Conservation (phyloP, 1,140 invertebrate species). For the Pantala flavescens region DNA sequence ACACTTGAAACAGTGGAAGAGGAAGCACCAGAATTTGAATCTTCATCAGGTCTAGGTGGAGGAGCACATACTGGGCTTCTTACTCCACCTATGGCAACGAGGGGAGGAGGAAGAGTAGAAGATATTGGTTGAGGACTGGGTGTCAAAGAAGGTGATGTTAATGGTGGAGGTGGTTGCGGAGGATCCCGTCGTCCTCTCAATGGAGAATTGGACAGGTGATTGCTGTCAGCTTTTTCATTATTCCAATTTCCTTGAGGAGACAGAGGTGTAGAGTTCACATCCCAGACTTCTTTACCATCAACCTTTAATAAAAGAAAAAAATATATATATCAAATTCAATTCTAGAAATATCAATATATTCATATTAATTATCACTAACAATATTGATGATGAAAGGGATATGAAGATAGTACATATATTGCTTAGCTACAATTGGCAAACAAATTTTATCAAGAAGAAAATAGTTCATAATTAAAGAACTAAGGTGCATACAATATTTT, state of each 20-base stretch:
- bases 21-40: not conserved
- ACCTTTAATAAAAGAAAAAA: not conserved
- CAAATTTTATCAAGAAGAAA: no score
- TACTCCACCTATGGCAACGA: not conserved
- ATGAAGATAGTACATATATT: no score
- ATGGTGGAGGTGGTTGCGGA: slow-evolving; percentile 22
- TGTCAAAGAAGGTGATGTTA: not conserved
- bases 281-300: slow-evolving; percentile 12
- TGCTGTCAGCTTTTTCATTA: not conserved
- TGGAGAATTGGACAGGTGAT: not conserved
- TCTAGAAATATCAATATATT: no score
- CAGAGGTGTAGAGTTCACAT: slow-evolving; percentile 13
- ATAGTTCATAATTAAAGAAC: no score
- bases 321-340: not conserved
- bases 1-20: slow-evolving; percentile 15
- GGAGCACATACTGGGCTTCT: not conserved
- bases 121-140: not conserved
- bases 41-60: slow-evolving; percentile 10
- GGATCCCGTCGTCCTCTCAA: slow-evolving; percentile 26
- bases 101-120: not conserved
- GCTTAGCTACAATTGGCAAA: no score
- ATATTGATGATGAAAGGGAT: no score
- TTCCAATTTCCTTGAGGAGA: not conserved
- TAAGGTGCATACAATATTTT: no score
- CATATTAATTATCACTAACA: no score